phyloP scores from a whole-genome alignment of 2,888 invertebrate genomes.

The Syrista parreyssii region DNA sequence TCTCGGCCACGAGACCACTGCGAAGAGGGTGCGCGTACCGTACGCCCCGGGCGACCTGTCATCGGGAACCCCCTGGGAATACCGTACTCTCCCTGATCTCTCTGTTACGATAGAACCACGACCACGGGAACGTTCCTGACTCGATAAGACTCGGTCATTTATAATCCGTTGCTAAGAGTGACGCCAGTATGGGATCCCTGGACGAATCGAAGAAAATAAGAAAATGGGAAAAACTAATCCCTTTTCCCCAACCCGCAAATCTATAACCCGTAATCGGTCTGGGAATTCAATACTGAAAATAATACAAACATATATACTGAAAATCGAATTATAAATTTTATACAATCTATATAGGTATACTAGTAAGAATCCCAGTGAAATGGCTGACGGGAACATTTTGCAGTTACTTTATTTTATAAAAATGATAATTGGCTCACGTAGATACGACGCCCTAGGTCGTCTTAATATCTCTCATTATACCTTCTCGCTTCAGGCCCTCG shows the following conservation, averaged over 20 bases:
- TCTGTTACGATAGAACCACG: constrained; percentile 56
- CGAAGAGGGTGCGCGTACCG: constrained; percentile 26
- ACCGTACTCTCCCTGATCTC: constrained; percentile 52
- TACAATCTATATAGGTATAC: not conserved
- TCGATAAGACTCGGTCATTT: constrained; percentile 62
- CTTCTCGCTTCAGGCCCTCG: constrained; percentile 34
- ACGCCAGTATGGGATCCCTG: constrained; percentile 27
- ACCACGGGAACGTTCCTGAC: not conserved
- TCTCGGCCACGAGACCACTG: constrained; percentile 49
- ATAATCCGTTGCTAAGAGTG: constrained; percentile 54
- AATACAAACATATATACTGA: too few species aligned
- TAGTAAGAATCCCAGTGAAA: not conserved
- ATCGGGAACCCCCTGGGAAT: constrained; percentile 56
- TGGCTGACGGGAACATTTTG: not conserved
- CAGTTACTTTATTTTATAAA: constrained; percentile 31
- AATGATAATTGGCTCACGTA: constrained; percentile 46
- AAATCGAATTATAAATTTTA: not conserved
- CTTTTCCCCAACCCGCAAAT: not conserved
- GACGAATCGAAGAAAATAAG: constrained; percentile 32
- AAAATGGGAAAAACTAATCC: constrained; percentile 24
- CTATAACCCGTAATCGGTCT: not conserved
- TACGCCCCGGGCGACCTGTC: constrained; percentile 50
- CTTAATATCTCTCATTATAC: constrained; percentile 59
- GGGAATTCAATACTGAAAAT: too few species aligned
- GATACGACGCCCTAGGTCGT: constrained; percentile 48